Evolutionary conservation across 2,113 vertebrate genomes (phyloP), one percentile per base, ranked within the genome.

Genomic region (Hippoglossus stenolepis): DNA sequence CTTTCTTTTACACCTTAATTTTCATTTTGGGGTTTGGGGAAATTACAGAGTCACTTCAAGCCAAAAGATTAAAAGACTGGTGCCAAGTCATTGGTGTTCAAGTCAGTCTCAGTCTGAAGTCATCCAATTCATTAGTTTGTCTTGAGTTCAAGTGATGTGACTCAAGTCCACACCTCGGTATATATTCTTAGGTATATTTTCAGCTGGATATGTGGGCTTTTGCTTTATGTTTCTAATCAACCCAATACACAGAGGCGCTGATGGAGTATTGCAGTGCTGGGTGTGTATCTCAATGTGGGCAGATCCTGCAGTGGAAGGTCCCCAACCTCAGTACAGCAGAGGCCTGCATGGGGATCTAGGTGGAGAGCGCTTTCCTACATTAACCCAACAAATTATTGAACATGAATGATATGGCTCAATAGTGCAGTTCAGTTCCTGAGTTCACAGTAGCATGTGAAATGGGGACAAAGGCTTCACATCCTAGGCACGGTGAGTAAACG

Each of bases 391-490:
- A 72, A 49, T 31, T 65, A 14, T 59, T 70, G 21, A 58, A 70
- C 71, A 78, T 45, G 20, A 66, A 2, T 38, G 15, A 73, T 31
- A 31, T 31, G 31, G 6, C 31, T 31, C 6, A 31, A 31, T 47
- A 13, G 51, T 59, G 60, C 60, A 28, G 14, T 47, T 64, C 60
- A 28, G 14, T 47, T 64, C 63, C 26, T 51, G 59, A 63, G 67
- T 75, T 79, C 54, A 58, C 31, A 40, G 26, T 66, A 47, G 43
- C 28, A 65, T 70, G 58, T 65, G 58, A 70, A 38, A 59, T 65
- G 11, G 20, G 40, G 51, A 85, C 80, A 89, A 85, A 84, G 59
- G 58, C 60, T 70, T 68, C 47, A 31, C 58, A 81, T 61, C 1
- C 20, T 1, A 0, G 35, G 20, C 28, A 0, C 71, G 24, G 21